Evolutionary conservation across 2,113 vertebrate genomes (phyloP), one percentile per base, ranked within the genome.

Genomic region (Chrysemys picta): DNA sequence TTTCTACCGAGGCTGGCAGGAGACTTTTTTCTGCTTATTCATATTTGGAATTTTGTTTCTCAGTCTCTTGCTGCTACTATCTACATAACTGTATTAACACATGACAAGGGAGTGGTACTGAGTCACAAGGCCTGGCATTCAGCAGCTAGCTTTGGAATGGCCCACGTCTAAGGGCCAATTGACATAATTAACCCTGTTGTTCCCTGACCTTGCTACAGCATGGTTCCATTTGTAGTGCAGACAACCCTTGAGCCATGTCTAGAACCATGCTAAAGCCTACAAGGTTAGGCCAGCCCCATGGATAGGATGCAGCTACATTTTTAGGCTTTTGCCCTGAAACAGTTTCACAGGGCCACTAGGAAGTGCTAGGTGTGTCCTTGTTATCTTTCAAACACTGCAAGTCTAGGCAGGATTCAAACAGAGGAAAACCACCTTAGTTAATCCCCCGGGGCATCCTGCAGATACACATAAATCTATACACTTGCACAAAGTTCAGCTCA

Each of bases 31-130:
- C 91, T 50, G 10, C 54, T 84, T 54, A 38, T 19, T 87, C 75
- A 56, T 50, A 0, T 52, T 7, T 31, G 31, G 25, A 16, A 14
- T 54, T 56, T 52, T 16, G 29, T 84, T 31, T 5, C 25, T 47
- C 8, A 4, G 10, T 82, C 16, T 27, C 86, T 84, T 54, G 42
- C 88, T 84, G 53, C 88, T 62, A 42, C 42, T n/a, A 29, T 17
- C 35, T 0, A 0, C 2, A 0, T 9, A 7, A 27, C 38, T 78
- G 1, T 8, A 14, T 81, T 22, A 27, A 25, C 75, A 31, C 1
- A 2, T 0, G 3, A 8, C 0, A 0, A 88, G 16, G 16, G 29
- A 92, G 14, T 3, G 0, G 16, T 80, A 85, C 38, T 50, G 45
- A 62, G 27, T 22, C 81, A 80, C 0, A 1, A 52, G 16, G 2